A percentile compares a stretch with the other conserved stretches of the same genome.
Conservation (phyloP, 2,888 invertebrate genomes). For the Oxyteleia sp. region DNA sequence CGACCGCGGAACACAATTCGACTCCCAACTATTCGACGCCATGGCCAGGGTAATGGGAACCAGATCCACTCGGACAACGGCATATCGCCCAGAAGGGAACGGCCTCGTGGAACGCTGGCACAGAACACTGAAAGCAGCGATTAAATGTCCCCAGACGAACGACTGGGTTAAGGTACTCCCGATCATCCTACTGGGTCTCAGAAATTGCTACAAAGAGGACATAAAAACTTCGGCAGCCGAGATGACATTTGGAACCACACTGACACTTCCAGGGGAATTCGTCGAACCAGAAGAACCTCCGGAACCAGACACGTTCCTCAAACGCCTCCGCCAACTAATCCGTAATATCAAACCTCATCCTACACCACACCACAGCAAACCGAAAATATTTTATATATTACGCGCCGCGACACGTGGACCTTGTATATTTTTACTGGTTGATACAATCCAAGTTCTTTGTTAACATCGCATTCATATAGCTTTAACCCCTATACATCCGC, state of each 20-base stretch:
- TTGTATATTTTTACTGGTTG: too few species aligned
- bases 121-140: slow-evolving; percentile 1
- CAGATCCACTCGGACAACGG: slow-evolving; percentile 71
- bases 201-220: too few species aligned
- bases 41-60: slow-evolving; percentile 61
- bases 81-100: slow-evolving; percentile 49
- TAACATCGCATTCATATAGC: too few species aligned
- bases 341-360: slow-evolving; percentile 25
- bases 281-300: too few species aligned
- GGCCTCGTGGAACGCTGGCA: slow-evolving; percentile 5
- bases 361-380: slow-evolving; percentile 33
- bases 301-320: slow-evolving; percentile 39
- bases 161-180: too few species aligned
- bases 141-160: too few species aligned
- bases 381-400: not conserved
- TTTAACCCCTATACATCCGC: too few species aligned
- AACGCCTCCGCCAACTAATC: slow-evolving; percentile 37
- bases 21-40: slow-evolving; percentile 77
- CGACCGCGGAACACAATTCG: too few species aligned
- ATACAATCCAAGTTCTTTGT: too few species aligned
- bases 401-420: too few species aligned
- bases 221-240: slow-evolving; percentile 63
- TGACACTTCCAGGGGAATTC: not conserved
- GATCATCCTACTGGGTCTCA: too few species aligned
- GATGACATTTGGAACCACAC: not conserved